Evolutionary conservation across 2,888 invertebrate genomes (phyloP).

Genomic region (Noctua comes): DNA sequence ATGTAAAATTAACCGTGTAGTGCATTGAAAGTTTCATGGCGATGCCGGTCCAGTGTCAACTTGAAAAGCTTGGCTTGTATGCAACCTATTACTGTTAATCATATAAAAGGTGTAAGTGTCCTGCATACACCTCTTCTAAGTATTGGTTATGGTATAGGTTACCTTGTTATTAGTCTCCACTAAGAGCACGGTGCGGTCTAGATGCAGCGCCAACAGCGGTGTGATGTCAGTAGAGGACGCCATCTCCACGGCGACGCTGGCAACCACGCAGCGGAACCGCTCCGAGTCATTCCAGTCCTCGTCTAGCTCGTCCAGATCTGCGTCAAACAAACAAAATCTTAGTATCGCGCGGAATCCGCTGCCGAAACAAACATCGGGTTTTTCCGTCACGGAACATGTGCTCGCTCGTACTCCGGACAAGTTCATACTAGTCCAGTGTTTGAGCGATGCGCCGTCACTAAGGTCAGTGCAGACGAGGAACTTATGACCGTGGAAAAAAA

Average conservation of each 20-base stretch:
- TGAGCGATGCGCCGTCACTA: neutral
- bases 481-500: neutral
- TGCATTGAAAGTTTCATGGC: neutral
- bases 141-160: neutral
- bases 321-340: neutral
- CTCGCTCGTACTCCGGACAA: neutral
- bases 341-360: neutral
- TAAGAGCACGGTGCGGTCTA: conserved; percentile 74
- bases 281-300: conserved; percentile 45
- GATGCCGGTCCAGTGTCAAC: neutral
- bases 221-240: conserved; percentile 70
- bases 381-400: neutral
- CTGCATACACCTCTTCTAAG: neutral
- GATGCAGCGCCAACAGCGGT: conserved; percentile 78
- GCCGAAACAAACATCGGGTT: neutral
- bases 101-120: neutral
- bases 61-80: neutral
- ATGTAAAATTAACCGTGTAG: too few relatives aligned
- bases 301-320: conserved; percentile 56
- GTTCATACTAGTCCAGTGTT: neutral
- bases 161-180: conserved; percentile 74
- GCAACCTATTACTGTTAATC: neutral
- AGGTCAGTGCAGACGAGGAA: neutral
- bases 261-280: conserved; percentile 71
- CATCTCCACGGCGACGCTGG: conserved; percentile 74